Conservation (phyloP, 2,888 invertebrate genomes). For the Ophion slaviceki region DNA sequence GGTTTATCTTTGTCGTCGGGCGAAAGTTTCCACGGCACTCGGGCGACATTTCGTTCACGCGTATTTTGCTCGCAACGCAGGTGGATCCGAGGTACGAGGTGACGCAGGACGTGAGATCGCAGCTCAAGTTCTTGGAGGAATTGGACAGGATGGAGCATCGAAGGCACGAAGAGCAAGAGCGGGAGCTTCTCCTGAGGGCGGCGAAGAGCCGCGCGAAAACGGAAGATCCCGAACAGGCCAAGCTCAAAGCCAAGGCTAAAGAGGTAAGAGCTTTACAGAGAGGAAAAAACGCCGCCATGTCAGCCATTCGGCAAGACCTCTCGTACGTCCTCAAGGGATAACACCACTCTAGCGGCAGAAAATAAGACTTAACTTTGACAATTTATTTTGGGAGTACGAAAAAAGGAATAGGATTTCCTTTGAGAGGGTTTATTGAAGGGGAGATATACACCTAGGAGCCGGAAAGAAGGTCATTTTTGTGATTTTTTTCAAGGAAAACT, state of each 20-base stretch:
- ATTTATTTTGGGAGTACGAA: too few species aligned
- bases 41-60: neutral
- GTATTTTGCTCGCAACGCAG: slow-evolving; percentile 81
- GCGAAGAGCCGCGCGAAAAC: slow-evolving; percentile 98
- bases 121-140: slow-evolving; percentile 98
- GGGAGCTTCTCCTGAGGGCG: slow-evolving; percentile 96
- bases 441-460: too few species aligned
- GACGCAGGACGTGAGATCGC: slow-evolving; percentile 95
- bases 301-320: too few species aligned
- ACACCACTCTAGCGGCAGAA: too few species aligned
- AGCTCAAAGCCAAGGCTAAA: slow-evolving; percentile 97
- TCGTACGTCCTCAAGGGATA: neutral
- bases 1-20: neutral
- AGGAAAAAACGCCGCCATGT: neutral
- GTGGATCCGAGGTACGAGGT: slow-evolving; percentile 95
- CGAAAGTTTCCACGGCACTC: neutral
- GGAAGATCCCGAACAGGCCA: slow-evolving; percentile 99
- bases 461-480: too few species aligned
- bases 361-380: too few species aligned
- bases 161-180: slow-evolving; percentile 96
- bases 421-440: too few species aligned
- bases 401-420: too few species aligned
- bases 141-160: slow-evolving; percentile 97
- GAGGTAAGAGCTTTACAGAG: slow-evolving; percentile 84
- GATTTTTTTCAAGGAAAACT: neutral